A percentile compares a stretch with the other conserved stretches of the same genome.
These are phyloP conservation scores for Listronotus bonariensis DNA, from an alignment of 1,140 invertebrate species.

Conservation along the genomic window DNA sequence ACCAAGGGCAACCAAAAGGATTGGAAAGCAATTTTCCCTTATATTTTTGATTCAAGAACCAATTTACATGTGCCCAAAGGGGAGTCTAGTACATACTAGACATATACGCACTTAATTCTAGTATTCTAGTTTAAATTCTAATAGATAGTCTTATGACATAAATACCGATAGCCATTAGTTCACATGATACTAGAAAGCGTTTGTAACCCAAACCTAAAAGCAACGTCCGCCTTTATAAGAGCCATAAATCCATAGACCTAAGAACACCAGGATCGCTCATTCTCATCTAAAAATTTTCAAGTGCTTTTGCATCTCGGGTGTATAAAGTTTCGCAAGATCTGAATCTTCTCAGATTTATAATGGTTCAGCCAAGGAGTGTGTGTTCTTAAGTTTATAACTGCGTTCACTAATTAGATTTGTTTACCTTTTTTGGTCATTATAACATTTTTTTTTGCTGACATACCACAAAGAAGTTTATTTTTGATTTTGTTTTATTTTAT, in stretches of 20 bases:
- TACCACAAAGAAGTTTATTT: too few relatives aligned
- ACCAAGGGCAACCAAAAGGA: too few relatives aligned
- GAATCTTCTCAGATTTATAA: constrained; percentile 34
- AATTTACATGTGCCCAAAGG: too few relatives aligned
- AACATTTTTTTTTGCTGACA: too few relatives aligned
- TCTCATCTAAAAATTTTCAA: constrained; percentile 36
- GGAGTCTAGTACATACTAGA: too few relatives aligned
- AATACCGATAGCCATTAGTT: not conserved
- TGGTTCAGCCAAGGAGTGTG: constrained; percentile 15
- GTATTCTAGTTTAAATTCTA: too few relatives aligned
- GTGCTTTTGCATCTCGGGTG: constrained; percentile 37
- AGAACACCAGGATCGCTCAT: constrained; percentile 28
- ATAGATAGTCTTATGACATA: too few relatives aligned
- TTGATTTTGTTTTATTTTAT: too few relatives aligned
- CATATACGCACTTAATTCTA: too few relatives aligned
- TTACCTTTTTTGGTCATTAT: too few relatives aligned
- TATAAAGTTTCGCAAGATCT: constrained; percentile 36
- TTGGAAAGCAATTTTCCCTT: too few relatives aligned
- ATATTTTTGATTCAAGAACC: too few relatives aligned
- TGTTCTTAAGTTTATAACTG: constrained; percentile 9
- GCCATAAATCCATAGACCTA: constrained; percentile 30
- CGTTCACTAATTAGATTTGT: not conserved
- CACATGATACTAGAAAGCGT: constrained; percentile 5
- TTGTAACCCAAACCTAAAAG: constrained; percentile 26
- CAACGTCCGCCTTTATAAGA: constrained; percentile 17